A percentile compares a stretch with the other conserved stretches of the same genome.
These are phyloP conservation scores for Meganola albula DNA, from an alignment of 2,888 invertebrate species.

Conservation along the genomic window DNA sequence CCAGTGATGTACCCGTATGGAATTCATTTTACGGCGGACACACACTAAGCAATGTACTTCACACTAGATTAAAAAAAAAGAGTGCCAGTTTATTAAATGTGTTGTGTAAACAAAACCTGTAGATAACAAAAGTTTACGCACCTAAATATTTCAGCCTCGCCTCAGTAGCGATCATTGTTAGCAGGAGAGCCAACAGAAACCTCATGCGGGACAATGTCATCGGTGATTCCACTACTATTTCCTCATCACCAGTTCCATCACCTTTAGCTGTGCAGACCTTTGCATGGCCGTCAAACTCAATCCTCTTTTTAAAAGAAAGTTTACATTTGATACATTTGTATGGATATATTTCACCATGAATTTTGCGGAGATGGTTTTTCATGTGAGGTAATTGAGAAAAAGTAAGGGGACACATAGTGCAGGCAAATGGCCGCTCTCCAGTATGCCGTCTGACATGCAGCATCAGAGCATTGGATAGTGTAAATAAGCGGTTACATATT, in stretches of 20 bases:
- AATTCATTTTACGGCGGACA: constrained; percentile 62
- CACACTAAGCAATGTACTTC: constrained; percentile 65
- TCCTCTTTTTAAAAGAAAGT: constrained; percentile 86
- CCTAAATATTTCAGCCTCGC: constrained; percentile 87
- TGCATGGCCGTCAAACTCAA: constrained; percentile 82
- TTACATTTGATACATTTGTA: constrained; percentile 87
- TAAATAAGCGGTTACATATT: constrained; percentile 87
- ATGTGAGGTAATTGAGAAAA: constrained; percentile 91
- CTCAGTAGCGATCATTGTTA: constrained; percentile 90
- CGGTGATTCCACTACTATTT: constrained; percentile 56
- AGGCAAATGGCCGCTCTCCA: constrained; percentile 89
- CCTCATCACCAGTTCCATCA: constrained; percentile 25
- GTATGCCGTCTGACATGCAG: constrained; percentile 90
- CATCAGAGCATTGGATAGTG: constrained; percentile 90
- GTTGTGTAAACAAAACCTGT: constrained; percentile 40
- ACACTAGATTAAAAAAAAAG: constrained; percentile 48
- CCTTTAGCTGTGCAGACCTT: constrained; percentile 65
- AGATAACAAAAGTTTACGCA: constrained; percentile 67
- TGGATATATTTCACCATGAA: constrained; percentile 87
- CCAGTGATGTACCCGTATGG: constrained; percentile 33
- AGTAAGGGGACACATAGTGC: constrained; percentile 82
- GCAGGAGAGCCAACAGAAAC: constrained; percentile 85
- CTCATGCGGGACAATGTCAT: constrained; percentile 87
- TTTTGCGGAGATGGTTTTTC: constrained; percentile 91
- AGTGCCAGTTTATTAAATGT: constrained; percentile 50